These are phyloP conservation scores for Phaenicophaeus curvirostris DNA, from an alignment of 2,797 vertebrate genomes.

Conservation along the genomic window DNA sequence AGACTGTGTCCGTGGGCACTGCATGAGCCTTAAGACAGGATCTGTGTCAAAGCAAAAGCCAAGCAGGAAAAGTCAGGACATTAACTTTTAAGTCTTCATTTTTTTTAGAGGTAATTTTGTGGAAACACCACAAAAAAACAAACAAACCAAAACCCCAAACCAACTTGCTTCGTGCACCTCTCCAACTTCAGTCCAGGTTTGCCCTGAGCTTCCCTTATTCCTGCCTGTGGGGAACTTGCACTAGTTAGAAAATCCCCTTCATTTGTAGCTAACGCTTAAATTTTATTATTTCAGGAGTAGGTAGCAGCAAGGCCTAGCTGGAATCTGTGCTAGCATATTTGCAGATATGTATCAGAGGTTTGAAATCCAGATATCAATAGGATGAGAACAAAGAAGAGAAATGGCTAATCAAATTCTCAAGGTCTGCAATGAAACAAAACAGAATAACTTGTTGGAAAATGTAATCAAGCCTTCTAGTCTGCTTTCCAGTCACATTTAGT, in stretches of 20 bases:
- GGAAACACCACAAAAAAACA: background rate
- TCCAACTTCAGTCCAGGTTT: background rate
- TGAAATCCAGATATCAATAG: background rate
- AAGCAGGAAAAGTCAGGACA: background rate
- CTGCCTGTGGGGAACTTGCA: background rate
- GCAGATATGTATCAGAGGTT: background rate
- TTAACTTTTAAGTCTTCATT: background rate
- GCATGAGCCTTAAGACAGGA: background rate
- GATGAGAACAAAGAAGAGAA: constrained; percentile 26
- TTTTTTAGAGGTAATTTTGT: background rate
- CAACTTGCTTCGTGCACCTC: background rate
- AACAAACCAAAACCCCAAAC: too few relatives aligned
- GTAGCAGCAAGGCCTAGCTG: background rate
- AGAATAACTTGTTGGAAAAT: constrained; percentile 39
- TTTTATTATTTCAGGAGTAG: background rate
- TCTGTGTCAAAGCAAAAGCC: background rate
- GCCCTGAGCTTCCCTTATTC: background rate
- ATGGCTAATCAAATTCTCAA: constrained; percentile 37
- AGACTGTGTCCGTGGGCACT: background rate
- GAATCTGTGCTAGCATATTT: constrained; percentile 20
- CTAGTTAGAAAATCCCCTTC: background rate
- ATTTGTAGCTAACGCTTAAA: background rate
- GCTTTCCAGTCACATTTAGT: constrained; percentile 26
- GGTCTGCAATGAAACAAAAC: constrained; percentile 36
- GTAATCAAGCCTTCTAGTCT: constrained; percentile 35